Evolutionary conservation across 2,888 invertebrate species (phyloP).

Genomic region (Caenorhabditis wallacei): DNA sequence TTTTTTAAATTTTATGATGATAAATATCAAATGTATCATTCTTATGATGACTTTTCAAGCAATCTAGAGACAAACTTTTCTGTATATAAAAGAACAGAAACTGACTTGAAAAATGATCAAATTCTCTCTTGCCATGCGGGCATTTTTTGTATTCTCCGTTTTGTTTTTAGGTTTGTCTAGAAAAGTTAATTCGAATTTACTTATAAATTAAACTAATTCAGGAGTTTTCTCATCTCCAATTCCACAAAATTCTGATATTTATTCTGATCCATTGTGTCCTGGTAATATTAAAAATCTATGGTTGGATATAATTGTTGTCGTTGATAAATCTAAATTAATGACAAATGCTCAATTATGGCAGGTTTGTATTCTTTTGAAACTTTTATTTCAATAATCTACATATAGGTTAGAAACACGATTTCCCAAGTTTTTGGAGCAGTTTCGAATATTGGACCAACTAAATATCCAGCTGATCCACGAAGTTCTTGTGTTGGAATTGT

Average conservation of each 20-base stretch:
- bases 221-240: constrained; percentile 20
- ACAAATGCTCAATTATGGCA: constrained; percentile 43
- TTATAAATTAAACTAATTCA: too few relatives aligned
- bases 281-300: constrained; percentile 54
- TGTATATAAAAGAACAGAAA: constrained; percentile 10
- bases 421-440: constrained; percentile 35
- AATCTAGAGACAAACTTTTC: constrained; percentile 28
- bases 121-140: background rate
- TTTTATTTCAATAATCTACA: background rate
- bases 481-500: constrained; percentile 51
- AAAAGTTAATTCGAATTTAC: background rate
- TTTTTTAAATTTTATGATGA: constrained; percentile 12
- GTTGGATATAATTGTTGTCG: constrained; percentile 52
- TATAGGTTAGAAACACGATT: constrained; percentile 35
- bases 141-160: background rate
- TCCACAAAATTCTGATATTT: constrained; percentile 7
- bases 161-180: background rate
- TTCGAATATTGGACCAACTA: constrained; percentile 26
- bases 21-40: constrained; percentile 1
- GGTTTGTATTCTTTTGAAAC: background rate
- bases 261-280: constrained; percentile 27
- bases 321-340: constrained; percentile 48
- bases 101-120: background rate
- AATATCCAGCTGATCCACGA: constrained; percentile 45
- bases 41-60: constrained; percentile 28